phyloP scores from a whole-genome alignment of 1,140 invertebrate species.

The Zophobas morio region DNA sequence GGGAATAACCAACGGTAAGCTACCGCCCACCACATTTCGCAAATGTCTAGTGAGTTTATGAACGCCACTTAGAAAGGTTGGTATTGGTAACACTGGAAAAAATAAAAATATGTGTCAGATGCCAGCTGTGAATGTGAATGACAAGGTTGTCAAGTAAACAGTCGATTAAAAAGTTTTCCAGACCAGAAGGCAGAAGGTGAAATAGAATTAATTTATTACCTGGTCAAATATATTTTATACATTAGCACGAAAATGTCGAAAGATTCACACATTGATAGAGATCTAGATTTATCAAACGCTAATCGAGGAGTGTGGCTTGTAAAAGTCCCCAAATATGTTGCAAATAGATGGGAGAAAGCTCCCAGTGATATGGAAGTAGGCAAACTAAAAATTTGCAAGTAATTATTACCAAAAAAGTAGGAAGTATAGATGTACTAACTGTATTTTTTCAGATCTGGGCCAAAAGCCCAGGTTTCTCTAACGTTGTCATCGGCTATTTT shows the following conservation, averaged over 20 bases:
- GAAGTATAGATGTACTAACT: constrained; percentile 3
- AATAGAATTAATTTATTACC: too few relatives aligned
- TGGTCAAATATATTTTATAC: background rate
- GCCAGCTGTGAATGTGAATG: too few relatives aligned
- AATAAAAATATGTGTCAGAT: too few relatives aligned
- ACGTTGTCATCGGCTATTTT: constrained; percentile 79
- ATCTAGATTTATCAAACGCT: constrained; percentile 91
- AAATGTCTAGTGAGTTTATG: too few relatives aligned
- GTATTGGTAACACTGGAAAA: too few relatives aligned
- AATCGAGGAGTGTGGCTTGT: constrained; percentile 94
- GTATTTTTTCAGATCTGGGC: constrained; percentile 69
- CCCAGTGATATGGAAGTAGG: constrained; percentile 83
- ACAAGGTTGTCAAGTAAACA: too few relatives aligned
- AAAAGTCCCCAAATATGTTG: constrained; percentile 97
- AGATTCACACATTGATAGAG: constrained; percentile 75
- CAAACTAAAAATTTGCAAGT: constrained; percentile 84
- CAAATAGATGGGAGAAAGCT: constrained; percentile 91
- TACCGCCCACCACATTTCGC: too few relatives aligned
- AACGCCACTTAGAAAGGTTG: too few relatives aligned
- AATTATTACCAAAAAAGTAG: constrained; percentile 59
- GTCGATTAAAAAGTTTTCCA: too few relatives aligned
- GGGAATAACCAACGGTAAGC: too few relatives aligned
- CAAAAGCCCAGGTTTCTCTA: constrained; percentile 82
- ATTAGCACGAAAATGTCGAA: constrained; percentile 61
- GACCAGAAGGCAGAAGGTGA: too few relatives aligned